phyloP scores from a whole-genome alignment of 1,140 invertebrate genomes.

The Meloidogyne floridensis region DNA sequence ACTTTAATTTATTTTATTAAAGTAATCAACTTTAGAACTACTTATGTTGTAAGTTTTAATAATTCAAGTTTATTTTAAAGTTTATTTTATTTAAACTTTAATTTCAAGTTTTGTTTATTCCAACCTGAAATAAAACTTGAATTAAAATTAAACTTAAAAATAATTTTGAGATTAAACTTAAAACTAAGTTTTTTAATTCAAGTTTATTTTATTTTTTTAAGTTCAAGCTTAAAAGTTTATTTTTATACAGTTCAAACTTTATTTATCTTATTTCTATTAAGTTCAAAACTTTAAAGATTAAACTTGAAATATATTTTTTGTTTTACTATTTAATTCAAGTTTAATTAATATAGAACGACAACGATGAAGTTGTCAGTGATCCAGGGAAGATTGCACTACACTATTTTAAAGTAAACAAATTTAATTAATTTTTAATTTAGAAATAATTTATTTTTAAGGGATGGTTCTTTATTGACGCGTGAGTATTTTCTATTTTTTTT shows the following conservation, averaged over 20 bases:
- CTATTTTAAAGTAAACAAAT: conserved; percentile 73
- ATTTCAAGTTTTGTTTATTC: too few species aligned
- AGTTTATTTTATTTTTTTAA: too few species aligned
- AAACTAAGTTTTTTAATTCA: too few species aligned
- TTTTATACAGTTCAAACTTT: too few species aligned
- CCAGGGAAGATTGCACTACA: conserved; percentile 89
- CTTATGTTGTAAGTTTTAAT: conserved; percentile 75
- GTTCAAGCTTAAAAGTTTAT: too few species aligned
- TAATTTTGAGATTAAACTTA: too few species aligned
- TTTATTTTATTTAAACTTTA: too few species aligned
- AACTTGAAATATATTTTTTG: background rate
- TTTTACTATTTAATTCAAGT: background rate
- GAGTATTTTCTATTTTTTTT: conserved; percentile 72
- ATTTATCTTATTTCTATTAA: too few species aligned
- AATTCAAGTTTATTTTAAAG: background rate
- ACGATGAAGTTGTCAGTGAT: conserved; percentile 80
- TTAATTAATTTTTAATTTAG: too few species aligned
- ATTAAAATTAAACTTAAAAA: too few species aligned
- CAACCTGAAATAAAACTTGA: too few species aligned
- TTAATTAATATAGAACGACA: conserved; percentile 73
- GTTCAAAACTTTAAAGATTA: background rate
- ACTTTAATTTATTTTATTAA: background rate
- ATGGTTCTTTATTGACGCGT: conserved; percentile 74
- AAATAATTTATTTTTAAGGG: background rate
- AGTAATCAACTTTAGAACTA: conserved; percentile 97